Evolutionary conservation across 2,113 vertebrate species (phyloP), one percentile per base, ranked within the genome.

Genomic region (Corvus cornix): DNA sequence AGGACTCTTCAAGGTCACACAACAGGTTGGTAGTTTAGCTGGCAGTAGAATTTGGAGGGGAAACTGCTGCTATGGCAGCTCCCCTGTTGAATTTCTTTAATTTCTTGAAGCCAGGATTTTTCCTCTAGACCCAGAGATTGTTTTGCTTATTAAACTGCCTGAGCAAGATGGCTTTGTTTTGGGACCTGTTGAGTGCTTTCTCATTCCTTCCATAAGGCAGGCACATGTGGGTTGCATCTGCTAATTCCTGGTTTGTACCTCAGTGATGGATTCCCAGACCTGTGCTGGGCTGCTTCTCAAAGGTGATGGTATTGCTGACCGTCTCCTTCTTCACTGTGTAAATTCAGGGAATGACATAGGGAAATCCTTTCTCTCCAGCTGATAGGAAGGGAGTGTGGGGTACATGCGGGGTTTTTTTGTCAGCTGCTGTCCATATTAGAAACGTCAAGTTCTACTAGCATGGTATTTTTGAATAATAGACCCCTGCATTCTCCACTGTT

Each of bases 381-480:
- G 56, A 52, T 30, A 73, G 62, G 27, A 84, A 67, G 16, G 18
- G 19, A 58, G 37, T 35, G 19, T 70, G 26, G 16, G 10, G 7
- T 81, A 27, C 8, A 2, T 33, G 5, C 51, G 28, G 33, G 21
- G 48, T 33, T 78, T 37, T 68, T 84, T 49, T 37, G 17, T 72
- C 53, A 76, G 41, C 59, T 77, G n/a, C 51, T 74, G 58, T 76
- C 51, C 62, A 0, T 90, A 30, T 51, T 53, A 53, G 62, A 85
- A 90, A 79, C 0, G 0, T 16, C 41, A 75, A 19, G 20, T 77
- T 85, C 31, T 86, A 4, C 22, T 69, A 49, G 64, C 2, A 0
- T 53, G 46, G 9, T 55, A 22, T 77, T 85, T 90, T 85, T 90
- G n/a, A 39, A 31, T 59, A 21, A 16, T 30, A 78, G 28, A 27